These are phyloP conservation scores for Omphaloscelis lunosa DNA, from an alignment of 2,888 invertebrate species.

Conservation along the genomic window DNA sequence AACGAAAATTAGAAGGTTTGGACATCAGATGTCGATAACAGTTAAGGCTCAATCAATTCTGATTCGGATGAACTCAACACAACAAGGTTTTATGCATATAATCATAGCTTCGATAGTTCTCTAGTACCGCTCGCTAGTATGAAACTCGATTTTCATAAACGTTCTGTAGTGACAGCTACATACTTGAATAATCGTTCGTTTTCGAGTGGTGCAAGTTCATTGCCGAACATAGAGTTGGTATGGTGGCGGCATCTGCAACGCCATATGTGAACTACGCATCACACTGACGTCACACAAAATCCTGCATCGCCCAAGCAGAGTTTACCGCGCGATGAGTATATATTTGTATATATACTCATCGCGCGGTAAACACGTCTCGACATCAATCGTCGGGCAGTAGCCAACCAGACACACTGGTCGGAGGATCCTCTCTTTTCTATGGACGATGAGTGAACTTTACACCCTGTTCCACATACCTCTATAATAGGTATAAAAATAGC, in stretches of 20 bases:
- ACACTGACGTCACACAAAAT: too few relatives aligned
- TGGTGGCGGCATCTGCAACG: too few relatives aligned
- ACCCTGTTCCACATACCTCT: too few relatives aligned
- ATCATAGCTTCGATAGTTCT: constrained; percentile 7
- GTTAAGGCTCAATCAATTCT: neutral
- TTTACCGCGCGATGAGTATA: too few relatives aligned
- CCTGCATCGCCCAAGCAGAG: too few relatives aligned
- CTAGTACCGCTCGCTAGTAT: neutral
- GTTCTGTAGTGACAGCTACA: constrained; percentile 2
- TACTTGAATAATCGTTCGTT: neutral
- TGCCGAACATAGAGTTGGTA: neutral
- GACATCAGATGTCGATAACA: constrained; percentile 18
- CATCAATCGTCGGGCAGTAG: too few relatives aligned
- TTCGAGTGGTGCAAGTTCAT: constrained; percentile 1
- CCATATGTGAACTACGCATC: too few relatives aligned
- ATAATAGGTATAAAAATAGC: neutral
- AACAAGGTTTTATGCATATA: neutral
- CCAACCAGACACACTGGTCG: too few relatives aligned
- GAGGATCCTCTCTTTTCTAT: too few relatives aligned
- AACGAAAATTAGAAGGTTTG: neutral
- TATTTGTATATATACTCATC: too few relatives aligned
- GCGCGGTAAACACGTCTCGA: too few relatives aligned
- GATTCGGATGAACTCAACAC: neutral
- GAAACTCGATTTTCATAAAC: neutral
- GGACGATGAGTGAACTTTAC: too few relatives aligned